A percentile compares a stretch with the other conserved stretches of the same genome.
Evolutionary conservation across 1,140 invertebrate genomes (phyloP).

Genomic region (Rhopalosiphum padi): DNA sequence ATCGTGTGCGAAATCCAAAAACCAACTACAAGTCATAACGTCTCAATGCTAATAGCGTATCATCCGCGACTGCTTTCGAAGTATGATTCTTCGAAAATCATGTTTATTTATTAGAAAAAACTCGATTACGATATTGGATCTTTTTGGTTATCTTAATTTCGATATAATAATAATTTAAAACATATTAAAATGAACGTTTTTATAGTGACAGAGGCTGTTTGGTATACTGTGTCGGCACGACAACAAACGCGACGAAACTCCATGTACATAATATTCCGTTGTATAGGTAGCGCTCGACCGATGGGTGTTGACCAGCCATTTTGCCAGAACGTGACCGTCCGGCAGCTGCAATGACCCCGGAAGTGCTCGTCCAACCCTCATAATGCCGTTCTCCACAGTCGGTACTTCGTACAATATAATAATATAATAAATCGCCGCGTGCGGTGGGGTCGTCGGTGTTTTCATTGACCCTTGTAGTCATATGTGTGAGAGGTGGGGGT

Average conservation of each 20-base stretch:
- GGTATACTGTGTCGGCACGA: too few relatives aligned
- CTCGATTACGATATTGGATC: too few relatives aligned
- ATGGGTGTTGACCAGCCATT: slow-evolving; percentile 22
- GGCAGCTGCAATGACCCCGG: slow-evolving; percentile 54
- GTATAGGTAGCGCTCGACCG: too few relatives aligned
- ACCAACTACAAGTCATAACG: not conserved
- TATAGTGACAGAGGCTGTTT: not conserved
- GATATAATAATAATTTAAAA: not conserved
- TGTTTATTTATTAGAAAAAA: not conserved
- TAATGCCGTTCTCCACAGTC: not conserved
- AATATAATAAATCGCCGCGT: slow-evolving; percentile 9
- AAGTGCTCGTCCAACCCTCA: slow-evolving; percentile 45
- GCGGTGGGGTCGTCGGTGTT: slow-evolving; percentile 49
- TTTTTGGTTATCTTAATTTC: not conserved
- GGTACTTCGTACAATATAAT: not conserved
- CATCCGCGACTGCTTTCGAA: not conserved
- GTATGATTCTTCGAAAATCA: not conserved
- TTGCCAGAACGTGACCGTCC: slow-evolving; percentile 35
- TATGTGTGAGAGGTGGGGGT: not conserved
- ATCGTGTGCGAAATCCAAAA: not conserved
- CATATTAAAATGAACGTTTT: not conserved
- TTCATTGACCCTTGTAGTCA: slow-evolving; percentile 54
- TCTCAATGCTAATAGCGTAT: not conserved
- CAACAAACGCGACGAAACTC: not conserved
- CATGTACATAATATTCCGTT: not conserved